Conservation (phyloP, 2,797 vertebrate species). For the Rhinatrema bivittatum region DNA sequence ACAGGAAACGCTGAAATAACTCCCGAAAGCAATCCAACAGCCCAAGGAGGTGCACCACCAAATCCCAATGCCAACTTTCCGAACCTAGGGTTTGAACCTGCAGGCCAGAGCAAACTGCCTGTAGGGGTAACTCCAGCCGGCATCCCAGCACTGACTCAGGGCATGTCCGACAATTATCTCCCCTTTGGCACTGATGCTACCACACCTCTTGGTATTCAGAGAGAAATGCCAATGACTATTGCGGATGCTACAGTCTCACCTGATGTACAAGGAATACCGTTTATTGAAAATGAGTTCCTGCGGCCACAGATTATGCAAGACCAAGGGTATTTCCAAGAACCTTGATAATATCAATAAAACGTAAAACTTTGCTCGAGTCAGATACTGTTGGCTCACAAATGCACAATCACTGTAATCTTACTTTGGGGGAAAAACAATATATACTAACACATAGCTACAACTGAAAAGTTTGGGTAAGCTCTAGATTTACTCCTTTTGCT, state of each 20-base stretch:
- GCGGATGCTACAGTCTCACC: slow-evolving; percentile 16
- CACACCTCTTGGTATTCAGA: slow-evolving; percentile 8
- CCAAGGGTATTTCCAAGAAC: slow-evolving; percentile 25
- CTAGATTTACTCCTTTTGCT: too few relatives aligned
- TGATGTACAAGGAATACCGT: neutral
- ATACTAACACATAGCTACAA: too few relatives aligned
- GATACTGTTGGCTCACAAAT: too few relatives aligned
- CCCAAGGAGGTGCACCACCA: slow-evolving; percentile 10
- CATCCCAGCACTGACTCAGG: slow-evolving; percentile 11
- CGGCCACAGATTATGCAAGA: slow-evolving; percentile 11
- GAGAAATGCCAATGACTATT: slow-evolving; percentile 4
- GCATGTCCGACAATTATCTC: slow-evolving; percentile 9
- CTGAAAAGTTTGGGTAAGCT: too few relatives aligned
- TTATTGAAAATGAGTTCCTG: slow-evolving; percentile 11
- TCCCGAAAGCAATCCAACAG: slow-evolving; percentile 2
- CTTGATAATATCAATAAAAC: too few relatives aligned
- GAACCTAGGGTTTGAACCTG: neutral
- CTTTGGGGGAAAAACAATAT: too few relatives aligned
- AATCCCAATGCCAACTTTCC: slow-evolving; percentile 11
- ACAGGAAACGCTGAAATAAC: neutral
- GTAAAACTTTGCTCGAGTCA: too few relatives aligned
- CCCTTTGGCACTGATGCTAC: slow-evolving; percentile 9
- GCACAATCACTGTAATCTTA: too few relatives aligned
- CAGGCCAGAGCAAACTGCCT: slow-evolving; percentile 6
- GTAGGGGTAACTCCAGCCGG: slow-evolving; percentile 2